Evolutionary conservation across 1,140 invertebrate species (phyloP), one percentile per base, ranked within the genome.

Genomic region (Drosophila funebris): DNA sequence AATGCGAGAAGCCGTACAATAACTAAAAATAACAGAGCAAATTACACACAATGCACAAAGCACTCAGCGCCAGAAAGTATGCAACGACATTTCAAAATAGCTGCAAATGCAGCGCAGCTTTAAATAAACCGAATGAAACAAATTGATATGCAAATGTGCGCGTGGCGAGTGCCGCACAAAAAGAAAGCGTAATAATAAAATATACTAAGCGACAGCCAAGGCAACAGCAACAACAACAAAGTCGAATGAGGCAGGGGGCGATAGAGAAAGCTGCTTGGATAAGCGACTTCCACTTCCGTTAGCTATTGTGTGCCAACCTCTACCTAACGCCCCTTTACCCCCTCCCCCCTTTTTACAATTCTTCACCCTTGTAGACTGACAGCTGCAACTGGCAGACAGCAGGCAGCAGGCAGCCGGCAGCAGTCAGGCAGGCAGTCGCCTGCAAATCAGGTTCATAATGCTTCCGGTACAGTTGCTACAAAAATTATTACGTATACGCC

Each of bases 141-240:
- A 85, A 85, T 85, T 85, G 81, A 85, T 87, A 85, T 85, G 82
- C 81, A 85, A 85, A 87, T 85, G 82, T 81, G 82, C 36, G 29
- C 13, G 31, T 43, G 16, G 41, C 41, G 20, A 18, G 22, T 9
- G 13, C 29, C 8, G 41, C 41, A 44, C 41, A 14, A 48, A 58
- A 66, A 50, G 60, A 54, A 53, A 74, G 61, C 56, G 61, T 87
- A 77, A 71, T 74, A 87, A 82, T 82, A 87, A 82, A 77, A 77
- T 68, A 88, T 76, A 54, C 69, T 63, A 63, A 46, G 27, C 41
- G 50, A 66, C 67, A 56, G 60, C 22, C 44, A 61, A 46, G 50
- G 72, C 58, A 48, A 61, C 54, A 73, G 5, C 16, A 44, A 53
- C 18, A 27, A 46, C 44, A 9, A 27, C 20, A 43, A 29, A 73